Evolutionary conservation across 2,797 vertebrate species (phyloP), one percentile per base, ranked within the genome.

Genomic region (Phataginus tetradactyla): DNA sequence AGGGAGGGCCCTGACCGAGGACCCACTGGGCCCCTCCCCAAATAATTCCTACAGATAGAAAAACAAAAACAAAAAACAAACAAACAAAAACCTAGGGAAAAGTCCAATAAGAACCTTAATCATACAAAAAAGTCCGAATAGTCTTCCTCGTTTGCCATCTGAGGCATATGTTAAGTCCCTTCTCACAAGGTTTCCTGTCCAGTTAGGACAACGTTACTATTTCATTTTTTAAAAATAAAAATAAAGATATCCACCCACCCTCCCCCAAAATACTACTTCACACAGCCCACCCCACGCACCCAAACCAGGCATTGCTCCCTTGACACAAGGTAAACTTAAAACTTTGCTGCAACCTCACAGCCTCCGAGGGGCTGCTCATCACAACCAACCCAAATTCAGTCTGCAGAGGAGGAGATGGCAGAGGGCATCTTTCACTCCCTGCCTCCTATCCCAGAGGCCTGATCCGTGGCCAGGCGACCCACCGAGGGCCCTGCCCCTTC

Each of bases 251-350:
- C 83, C 89, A 85, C 94, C 97, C 61, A 7, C 86, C 95, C 72
- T 25, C 27, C 95, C 98, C 64, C 83, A 42, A 94, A 96, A 86
- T 2, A 83, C 87, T 94, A 97, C 2, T 85, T 96, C 97, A 55
- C 10, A 86, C 17, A 39, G 27, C 78, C 94, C 72, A 55, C 97
- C 94, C 72, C 21, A 14, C 79, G 61, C 95, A 93, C 97, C 88
- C 96, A 97, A 85, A 94, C 89, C 96, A 98, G 96, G 5, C 90
- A 1, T 98, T 98, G 98, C 97, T 99, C 98, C 98, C 99, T 99
- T 99, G 98, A 99, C 98, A 99, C 98, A 98, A 99, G 98, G 98
- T 98, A 98, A 98, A 98, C 98, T 97, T 98, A 94, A 97, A 97
- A 32, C 32, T 96, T 85, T 32, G 97, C 63, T 39, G 97, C 96